Evolutionary conservation across 2,113 vertebrate genomes (phyloP).

Genomic region (Solea senegalensis): DNA sequence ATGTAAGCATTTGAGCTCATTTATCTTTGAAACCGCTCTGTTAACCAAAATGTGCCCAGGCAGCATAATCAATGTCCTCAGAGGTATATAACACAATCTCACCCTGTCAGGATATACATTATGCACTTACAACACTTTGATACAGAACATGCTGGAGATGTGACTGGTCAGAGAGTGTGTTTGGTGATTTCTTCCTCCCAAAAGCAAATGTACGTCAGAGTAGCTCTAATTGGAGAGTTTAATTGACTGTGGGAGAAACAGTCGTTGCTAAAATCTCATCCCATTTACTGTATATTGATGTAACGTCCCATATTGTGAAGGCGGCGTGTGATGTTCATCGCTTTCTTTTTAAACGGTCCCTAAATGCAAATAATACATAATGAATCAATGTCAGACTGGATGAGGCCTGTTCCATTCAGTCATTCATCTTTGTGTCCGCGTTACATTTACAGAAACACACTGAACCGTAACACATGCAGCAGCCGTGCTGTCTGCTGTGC

Average conservation of each 20-base stretch:
- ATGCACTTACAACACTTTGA: slow-evolving; percentile 58
- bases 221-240: slow-evolving; percentile 23
- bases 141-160: slow-evolving; percentile 1
- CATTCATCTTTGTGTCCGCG: slow-evolving; percentile 3
- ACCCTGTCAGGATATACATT: slow-evolving; percentile 68
- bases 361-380: slow-evolving; percentile 7
- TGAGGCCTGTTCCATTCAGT: not conserved
- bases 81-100: slow-evolving; percentile 77
- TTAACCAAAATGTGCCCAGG: slow-evolving; percentile 74
- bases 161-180: not conserved
- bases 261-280: slow-evolving; percentile 22
- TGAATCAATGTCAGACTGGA: slow-evolving; percentile 22
- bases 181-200: slow-evolving; percentile 15
- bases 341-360: not conserved
- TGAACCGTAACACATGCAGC: slow-evolving; percentile 20
- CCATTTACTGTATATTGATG: slow-evolving; percentile 17
- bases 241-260: slow-evolving; percentile 30
- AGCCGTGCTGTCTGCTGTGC: too few relatives aligned
- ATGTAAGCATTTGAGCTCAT: slow-evolving; percentile 61
- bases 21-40: slow-evolving; percentile 66
- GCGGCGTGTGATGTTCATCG: not conserved
- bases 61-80: slow-evolving; percentile 73
- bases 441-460: slow-evolving; percentile 31
- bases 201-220: slow-evolving; percentile 35
- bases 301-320: not conserved